These are phyloP conservation scores for Trochalopteron elliotii DNA, from an alignment of 2,113 vertebrate genomes.

Conservation along the genomic window DNA sequence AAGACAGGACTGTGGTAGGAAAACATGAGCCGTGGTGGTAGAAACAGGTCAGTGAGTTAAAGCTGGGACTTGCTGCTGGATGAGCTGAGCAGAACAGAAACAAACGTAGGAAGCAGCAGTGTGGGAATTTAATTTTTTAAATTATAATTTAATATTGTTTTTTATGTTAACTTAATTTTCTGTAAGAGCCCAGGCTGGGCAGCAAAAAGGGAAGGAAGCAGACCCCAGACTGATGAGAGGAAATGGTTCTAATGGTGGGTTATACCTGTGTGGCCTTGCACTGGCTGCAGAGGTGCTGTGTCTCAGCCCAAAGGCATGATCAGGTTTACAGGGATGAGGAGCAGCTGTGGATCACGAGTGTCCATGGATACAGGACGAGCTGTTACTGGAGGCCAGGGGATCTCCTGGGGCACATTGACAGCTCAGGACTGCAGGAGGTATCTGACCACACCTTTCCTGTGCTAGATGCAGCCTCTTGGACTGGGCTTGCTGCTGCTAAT, in stretches of 20 bases:
- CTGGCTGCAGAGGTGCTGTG: background rate
- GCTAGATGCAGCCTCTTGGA: background rate
- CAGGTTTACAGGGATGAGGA: background rate
- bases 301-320: background rate
- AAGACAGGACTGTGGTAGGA: background rate
- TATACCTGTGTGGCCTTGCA: fast-evolving
- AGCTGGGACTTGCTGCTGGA: background rate
- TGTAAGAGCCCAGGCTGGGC: background rate
- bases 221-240: background rate
- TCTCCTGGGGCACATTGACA: background rate
- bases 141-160: background rate
- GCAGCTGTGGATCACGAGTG: background rate
- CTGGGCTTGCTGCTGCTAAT: background rate
- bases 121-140: background rate
- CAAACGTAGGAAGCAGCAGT: background rate
- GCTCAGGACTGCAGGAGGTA: background rate
- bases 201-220: background rate
- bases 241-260: background rate
- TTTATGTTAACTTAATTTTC: background rate
- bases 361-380: background rate
- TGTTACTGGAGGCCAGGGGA: background rate
- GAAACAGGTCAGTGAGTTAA: background rate
- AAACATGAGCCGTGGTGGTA: background rate
- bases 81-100: background rate
- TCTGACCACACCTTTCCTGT: background rate